Percentiles rank a stretch among this genome's conserved stretches.
phyloP scores from a whole-genome alignment of 2,113 vertebrate species.

The Dicerorhinus sumatrensis region DNA sequence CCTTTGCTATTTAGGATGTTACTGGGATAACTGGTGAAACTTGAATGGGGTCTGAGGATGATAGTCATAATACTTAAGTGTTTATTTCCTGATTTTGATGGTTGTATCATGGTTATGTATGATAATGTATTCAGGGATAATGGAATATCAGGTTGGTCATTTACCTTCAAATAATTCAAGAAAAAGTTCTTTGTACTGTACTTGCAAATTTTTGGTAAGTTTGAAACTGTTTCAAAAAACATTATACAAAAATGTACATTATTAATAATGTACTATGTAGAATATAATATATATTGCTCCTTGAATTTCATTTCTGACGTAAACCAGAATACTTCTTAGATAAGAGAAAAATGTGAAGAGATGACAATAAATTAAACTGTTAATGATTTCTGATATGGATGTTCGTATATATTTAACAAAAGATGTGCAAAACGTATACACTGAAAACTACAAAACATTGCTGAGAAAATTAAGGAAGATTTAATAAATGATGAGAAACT shows the following conservation, averaged over 20 bases:
- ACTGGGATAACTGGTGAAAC: background rate
- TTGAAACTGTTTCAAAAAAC: conserved; percentile 26
- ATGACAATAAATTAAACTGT: background rate
- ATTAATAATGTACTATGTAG: background rate
- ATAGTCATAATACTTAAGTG: background rate
- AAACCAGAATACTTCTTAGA: conserved; percentile 1
- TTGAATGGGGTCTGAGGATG: background rate
- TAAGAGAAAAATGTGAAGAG: conserved; percentile 24
- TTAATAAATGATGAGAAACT: background rate
- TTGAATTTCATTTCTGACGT: background rate
- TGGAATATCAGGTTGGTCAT: background rate
- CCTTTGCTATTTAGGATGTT: conserved; percentile 16
- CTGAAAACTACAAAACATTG: background rate
- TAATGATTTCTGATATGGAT: background rate
- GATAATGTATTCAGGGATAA: background rate
- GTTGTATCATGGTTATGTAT: background rate
- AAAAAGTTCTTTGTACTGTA: background rate
- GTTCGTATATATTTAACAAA: background rate
- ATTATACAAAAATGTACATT: background rate
- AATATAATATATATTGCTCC: background rate
- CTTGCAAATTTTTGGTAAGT: background rate
- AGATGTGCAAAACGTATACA: background rate
- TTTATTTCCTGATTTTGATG: background rate
- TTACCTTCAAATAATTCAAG: background rate
- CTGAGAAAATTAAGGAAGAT: background rate